A percentile compares a stretch with the other conserved stretches of the same genome.
Evolutionary conservation across 1,140 invertebrate species (phyloP).

Genomic region (Aphidius gifuensis): DNA sequence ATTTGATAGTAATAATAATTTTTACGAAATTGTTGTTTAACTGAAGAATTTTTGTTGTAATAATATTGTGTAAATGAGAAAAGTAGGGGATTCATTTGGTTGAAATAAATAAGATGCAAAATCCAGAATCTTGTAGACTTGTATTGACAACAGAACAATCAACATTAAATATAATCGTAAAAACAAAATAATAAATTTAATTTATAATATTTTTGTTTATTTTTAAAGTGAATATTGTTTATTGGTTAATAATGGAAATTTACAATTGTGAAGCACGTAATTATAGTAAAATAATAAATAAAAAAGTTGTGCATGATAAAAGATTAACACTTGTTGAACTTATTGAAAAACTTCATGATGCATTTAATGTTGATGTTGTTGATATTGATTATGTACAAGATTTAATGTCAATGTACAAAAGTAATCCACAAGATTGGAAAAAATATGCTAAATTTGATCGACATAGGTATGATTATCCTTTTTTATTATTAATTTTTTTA

Average conservation of each 20-base stretch:
- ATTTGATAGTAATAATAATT: too few species aligned
- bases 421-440: conserved; percentile 86
- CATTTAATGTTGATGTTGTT: conserved; percentile 76
- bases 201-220: too few species aligned
- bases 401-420: conserved; percentile 83
- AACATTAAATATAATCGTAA: neutral
- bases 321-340: conserved; percentile 67
- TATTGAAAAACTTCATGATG: conserved; percentile 67
- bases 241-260: conserved; percentile 31
- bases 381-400: conserved; percentile 85
- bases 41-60: too few species aligned
- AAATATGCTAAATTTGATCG: conserved; percentile 94
- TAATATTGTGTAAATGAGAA: too few species aligned
- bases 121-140: too few species aligned
- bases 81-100: too few species aligned
- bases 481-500: neutral
- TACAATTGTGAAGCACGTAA: conserved; percentile 18
- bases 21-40: too few species aligned
- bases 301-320: conserved; percentile 23
- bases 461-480: conserved; percentile 67
- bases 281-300: conserved; percentile 5
- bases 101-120: too few species aligned
- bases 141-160: too few species aligned
- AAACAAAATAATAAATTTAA: neutral
- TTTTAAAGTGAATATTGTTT: too few species aligned